phyloP scores from a whole-genome alignment of 2,888 invertebrate species.

The Callyntrura guangdongensis region DNA sequence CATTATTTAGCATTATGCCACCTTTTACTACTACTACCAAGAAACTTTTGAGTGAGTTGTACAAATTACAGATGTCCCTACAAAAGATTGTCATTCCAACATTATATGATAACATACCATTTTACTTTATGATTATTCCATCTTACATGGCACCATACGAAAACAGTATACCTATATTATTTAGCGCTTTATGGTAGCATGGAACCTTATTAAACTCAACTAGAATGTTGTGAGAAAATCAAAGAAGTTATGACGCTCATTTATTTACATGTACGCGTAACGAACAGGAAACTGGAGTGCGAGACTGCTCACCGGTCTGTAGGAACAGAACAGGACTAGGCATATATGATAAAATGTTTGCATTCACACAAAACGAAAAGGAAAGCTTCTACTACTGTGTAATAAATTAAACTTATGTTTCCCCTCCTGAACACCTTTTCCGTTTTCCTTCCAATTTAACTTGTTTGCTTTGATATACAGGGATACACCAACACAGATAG shows the following conservation, averaged over 20 bases:
- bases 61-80: no score
- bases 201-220: no score
- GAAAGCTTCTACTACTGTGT: conserved; percentile 7
- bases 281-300: neutral
- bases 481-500: no score
- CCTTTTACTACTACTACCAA: no score
- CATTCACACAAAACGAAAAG: neutral
- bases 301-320: neutral
- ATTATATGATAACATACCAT: neutral
- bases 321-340: neutral
- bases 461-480: conserved; percentile 13
- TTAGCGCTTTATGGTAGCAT: no score
- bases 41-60: no score
- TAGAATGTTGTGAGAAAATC: neutral
- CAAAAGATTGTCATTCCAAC: no score
- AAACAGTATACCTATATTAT: no score
- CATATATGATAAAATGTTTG: neutral
- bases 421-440: conserved; percentile 62
- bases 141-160: no score
- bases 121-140: neutral
- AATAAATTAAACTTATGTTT: conserved; percentile 63
- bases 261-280: neutral
- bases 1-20: neutral
- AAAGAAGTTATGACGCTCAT: conserved; percentile 35
- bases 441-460: conserved; percentile 62